Conservation (phyloP, 2,797 vertebrate species). For the Strix occidentalis region DNA sequence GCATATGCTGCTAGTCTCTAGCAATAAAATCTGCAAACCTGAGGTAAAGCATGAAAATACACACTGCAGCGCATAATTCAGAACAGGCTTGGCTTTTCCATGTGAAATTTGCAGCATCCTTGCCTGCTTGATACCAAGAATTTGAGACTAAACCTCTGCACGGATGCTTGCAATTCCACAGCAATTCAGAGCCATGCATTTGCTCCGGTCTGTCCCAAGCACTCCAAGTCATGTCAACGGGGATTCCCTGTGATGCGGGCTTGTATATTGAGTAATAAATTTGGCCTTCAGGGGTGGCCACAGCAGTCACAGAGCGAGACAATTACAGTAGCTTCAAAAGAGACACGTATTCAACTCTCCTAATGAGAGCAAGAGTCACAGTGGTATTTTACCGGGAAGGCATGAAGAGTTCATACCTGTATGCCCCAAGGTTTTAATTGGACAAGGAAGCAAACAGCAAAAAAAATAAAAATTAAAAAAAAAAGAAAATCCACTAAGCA, state of each 20-base stretch:
- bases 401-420: neutral
- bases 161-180: neutral
- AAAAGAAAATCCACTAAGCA: neutral
- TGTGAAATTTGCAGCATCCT: neutral
- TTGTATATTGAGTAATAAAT: neutral
- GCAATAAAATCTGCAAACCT: neutral
- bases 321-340: neutral
- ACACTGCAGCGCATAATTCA: neutral
- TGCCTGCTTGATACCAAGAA: neutral
- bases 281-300: neutral
- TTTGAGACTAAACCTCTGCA: neutral
- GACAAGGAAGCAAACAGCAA: neutral
- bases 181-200: neutral
- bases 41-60: neutral
- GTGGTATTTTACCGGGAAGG: neutral
- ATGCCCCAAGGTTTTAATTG: neutral
- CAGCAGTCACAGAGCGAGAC: neutral
- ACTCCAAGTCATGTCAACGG: neutral
- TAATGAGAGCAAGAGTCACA: neutral
- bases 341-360: neutral
- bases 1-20: neutral
- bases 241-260: neutral
- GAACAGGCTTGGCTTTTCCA: neutral
- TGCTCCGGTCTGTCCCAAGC: rapidly evolving
- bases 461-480: neutral